These are phyloP conservation scores for Sinelater perroti DNA, from an alignment of 2,888 invertebrate genomes.

Conservation along the genomic window DNA sequence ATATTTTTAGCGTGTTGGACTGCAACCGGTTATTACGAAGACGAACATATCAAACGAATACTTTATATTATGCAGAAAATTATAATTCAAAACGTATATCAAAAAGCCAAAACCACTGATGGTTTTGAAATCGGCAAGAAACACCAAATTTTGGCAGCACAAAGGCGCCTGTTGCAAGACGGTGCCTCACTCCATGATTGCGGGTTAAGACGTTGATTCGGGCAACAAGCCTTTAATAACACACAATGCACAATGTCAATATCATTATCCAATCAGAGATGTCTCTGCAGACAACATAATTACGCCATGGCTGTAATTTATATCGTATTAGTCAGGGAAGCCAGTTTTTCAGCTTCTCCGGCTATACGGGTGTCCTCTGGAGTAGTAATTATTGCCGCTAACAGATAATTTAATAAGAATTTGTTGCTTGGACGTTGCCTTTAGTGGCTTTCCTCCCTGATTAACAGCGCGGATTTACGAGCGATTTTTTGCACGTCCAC, in stretches of 20 bases:
- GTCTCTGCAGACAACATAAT: slow-evolving; percentile 61
- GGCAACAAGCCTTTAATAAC: slow-evolving; percentile 58
- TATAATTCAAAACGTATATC: too few species aligned
- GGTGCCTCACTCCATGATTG: slow-evolving; percentile 32
- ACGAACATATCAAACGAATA: too few species aligned
- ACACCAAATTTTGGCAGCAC: slow-evolving; percentile 1
- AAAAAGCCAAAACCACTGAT: too few species aligned
- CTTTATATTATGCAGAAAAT: too few species aligned
- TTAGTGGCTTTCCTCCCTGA: slow-evolving; percentile 27
- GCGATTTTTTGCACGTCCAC: slow-evolving; percentile 5
- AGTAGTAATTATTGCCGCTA: slow-evolving; percentile 52
- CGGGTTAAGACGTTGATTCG: slow-evolving; percentile 40
- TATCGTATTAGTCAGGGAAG: slow-evolving; percentile 58
- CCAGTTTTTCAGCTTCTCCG: slow-evolving; percentile 48
- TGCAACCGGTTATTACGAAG: too few species aligned
- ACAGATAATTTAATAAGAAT: slow-evolving; percentile 56
- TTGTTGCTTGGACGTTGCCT: slow-evolving; percentile 40
- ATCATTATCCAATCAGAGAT: slow-evolving; percentile 63
- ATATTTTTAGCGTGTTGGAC: too few species aligned
- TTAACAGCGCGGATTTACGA: slow-evolving; percentile 32
- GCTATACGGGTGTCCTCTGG: slow-evolving; percentile 52
- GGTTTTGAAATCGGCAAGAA: too few species aligned
- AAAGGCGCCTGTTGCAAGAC: slow-evolving; percentile 14
- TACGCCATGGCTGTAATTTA: slow-evolving; percentile 59
- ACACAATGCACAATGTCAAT: slow-evolving; percentile 60